Conservation (phyloP, 2,113 vertebrate genomes). For the Silurus asotus region DNA sequence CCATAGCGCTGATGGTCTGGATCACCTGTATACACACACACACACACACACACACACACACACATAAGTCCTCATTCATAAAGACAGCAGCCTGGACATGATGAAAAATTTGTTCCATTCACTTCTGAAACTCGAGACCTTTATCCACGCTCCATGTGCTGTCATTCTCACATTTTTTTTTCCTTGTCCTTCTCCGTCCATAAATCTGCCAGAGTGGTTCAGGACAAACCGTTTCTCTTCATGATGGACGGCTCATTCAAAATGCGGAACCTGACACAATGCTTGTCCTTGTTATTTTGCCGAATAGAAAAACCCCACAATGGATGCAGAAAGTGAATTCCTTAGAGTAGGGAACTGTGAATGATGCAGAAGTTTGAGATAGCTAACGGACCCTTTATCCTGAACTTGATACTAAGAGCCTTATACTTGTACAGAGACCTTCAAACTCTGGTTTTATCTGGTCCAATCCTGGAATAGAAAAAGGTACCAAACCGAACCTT, state of each 20-base stretch:
- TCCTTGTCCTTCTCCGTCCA: slow-evolving; percentile 61
- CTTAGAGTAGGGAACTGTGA: slow-evolving; percentile 52
- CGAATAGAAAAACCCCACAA: slow-evolving; percentile 47
- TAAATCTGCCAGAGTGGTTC: slow-evolving; percentile 69
- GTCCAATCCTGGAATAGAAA: neutral
- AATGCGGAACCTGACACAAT: slow-evolving; percentile 64
- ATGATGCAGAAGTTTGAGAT: neutral
- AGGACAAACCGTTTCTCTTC: slow-evolving; percentile 67
- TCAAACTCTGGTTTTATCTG: neutral
- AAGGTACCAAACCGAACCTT: neutral
- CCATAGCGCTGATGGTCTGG: slow-evolving; percentile 91
- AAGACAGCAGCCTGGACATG: slow-evolving; percentile 56
- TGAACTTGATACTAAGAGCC: neutral
- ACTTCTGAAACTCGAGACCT: slow-evolving; percentile 64
- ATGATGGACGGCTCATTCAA: slow-evolving; percentile 66
- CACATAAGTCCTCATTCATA: slow-evolving; percentile 46
- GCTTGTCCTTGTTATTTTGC: slow-evolving; percentile 49
- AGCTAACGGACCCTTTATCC: neutral
- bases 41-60: slow-evolving; percentile 35
- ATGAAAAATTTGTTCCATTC: slow-evolving; percentile 68
- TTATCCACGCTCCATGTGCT: slow-evolving; percentile 64
- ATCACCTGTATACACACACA: slow-evolving; percentile 81
- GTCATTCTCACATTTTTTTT: slow-evolving; percentile 62
- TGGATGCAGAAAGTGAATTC: slow-evolving; percentile 46
- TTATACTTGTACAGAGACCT: neutral